Evolutionary conservation across 2,113 vertebrate genomes (phyloP), one percentile per base, ranked within the genome.

Genomic region (Tupaia chinensis): DNA sequence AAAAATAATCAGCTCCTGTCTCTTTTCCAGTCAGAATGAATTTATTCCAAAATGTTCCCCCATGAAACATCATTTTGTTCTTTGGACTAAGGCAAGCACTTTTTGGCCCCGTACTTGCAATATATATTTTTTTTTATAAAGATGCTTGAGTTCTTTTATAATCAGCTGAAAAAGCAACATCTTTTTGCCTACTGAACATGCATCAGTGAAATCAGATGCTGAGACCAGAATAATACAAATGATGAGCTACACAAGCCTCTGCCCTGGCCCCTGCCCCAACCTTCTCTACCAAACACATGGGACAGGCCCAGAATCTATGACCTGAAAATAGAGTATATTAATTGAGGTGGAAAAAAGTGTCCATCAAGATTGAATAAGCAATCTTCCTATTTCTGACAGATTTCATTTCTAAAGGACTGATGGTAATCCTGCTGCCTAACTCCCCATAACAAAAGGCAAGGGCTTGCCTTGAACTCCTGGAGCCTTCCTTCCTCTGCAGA

Each of bases 241-340:
- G 13, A 95, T 54, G 79, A 95, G 27, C 19, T 85, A 92, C 4
- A 78, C 0, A 66, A 53, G 74, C 58, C 13, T 73, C 54, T 20
- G 6, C 17, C 9, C 60, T 20, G 7, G 17, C 9, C 34, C 16
- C 34, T 61, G 56, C 9, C 22, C 23, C n/a, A 93, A 32, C 1
- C 11, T 93, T 76, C 72, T 84, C 61, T n/a, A 60, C 73, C 22
- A 69, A 27, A 85, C 15, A 96, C 95, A 84, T 4, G 16, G 16
- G 53, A 91, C 17, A 94, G 66, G 58, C 58, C 60, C 91, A 7
- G 44, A 27, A 78, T 94, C 63, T 85, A 69, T 89, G 77, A 94
- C 92, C 61, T 95, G 69, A 87, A 98, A 98, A 96, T 58, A 92
- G n/a, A 86, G 44, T 79, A 92, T 93, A 95, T 97, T 83, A 58